phyloP scores from a whole-genome alignment of 2,888 invertebrate genomes.

The Lydus trimaculatus region DNA sequence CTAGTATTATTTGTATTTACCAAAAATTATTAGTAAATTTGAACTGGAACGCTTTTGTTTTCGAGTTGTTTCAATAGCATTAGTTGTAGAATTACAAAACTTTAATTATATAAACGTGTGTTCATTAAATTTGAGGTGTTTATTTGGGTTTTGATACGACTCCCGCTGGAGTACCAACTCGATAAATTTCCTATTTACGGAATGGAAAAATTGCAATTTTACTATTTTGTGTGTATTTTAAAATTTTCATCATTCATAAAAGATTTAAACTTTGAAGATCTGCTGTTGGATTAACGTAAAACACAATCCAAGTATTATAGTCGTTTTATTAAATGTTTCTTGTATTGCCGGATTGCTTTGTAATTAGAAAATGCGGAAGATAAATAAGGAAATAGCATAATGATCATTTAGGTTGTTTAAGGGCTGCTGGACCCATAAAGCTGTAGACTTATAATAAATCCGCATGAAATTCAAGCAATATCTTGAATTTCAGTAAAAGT shows the following conservation, averaged over 20 bases:
- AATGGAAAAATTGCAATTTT: neutral
- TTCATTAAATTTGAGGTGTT: slow-evolving; percentile 2
- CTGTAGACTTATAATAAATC: neutral
- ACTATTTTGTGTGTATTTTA: neutral
- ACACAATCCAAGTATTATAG: neutral
- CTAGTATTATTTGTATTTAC: neutral
- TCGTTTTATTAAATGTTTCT: neutral
- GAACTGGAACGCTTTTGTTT: neutral
- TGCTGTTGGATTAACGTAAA: neutral
- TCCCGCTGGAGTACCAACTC: neutral
- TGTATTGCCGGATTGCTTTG: neutral
- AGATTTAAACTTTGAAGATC: neutral
- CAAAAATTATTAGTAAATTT: neutral
- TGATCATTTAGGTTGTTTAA: neutral
- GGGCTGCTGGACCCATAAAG: neutral
- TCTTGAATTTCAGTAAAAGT: neutral
- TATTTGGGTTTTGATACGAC: neutral
- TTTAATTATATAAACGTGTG: neutral
- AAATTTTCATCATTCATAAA: neutral
- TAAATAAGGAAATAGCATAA: neutral
- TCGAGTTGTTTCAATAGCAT: neutral
- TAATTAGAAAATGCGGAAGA: neutral
- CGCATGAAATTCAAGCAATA: neutral
- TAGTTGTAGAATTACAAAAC: neutral
- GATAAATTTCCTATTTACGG: neutral